Evolutionary conservation across 2,888 invertebrate genomes (phyloP), one percentile per base, ranked within the genome.

Genomic region (Eustalomyia histrio): DNA sequence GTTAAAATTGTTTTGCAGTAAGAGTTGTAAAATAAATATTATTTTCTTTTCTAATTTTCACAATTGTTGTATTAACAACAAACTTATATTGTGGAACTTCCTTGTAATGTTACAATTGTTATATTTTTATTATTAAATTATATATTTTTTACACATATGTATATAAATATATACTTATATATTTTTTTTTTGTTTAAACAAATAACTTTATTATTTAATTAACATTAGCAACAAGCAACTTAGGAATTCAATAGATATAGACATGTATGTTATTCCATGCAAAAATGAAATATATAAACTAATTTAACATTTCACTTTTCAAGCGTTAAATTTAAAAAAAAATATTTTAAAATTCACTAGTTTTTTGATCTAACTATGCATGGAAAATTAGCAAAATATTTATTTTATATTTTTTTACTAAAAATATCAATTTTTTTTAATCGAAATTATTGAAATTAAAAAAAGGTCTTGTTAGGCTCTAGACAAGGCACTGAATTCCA

Each of bases 401-500:
- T 53, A 16, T 58, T 47, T 24, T 17, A 47, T 52, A 47, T 50
- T 16, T n/a, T 17, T 21, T 29, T 29, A 29, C 7, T 29, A 29
- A 16, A 29, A 14, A 12, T 12, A n/a, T 47, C 9, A 29, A 12
- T 16, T 39, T 6, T 17, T n/a, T 24, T 14, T 60, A 60, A 58
- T 33, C 21, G n/a, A 12, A n/a, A 39, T 21, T 9, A n/a, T 67
- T n/a, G n/a, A n/a, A 67, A 12, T 39, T 21, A 16, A 65, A 55
- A 21, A 39, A 29, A 71, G 21, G 57, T 12, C 17, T 43, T 21
- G 53, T 33, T 53, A 79, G 29, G 60, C 83, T 72, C 68, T 55
- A 55, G 71, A 29, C 18, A 52, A 74, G 57, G 57, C 78, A 71
- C 73, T 78, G 74, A 63, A 39, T 78, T 67, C 65, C 84, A 85